Evolutionary conservation across 2,113 vertebrate species (phyloP).

Genomic region (Vidua chalybeata): DNA sequence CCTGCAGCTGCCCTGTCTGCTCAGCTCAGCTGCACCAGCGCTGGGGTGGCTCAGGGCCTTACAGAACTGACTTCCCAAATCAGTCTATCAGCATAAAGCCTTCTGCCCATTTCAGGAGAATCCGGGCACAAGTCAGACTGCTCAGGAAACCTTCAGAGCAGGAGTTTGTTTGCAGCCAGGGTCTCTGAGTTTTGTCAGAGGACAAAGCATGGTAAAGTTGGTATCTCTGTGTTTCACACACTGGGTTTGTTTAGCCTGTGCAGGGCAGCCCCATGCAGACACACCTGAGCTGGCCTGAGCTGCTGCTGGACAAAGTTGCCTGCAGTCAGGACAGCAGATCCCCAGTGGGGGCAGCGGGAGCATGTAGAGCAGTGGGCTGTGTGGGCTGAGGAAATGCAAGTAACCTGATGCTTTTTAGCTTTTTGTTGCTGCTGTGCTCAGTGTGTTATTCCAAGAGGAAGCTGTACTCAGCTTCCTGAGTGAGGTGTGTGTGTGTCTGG

Average conservation of each 20-base stretch:
- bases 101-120: neutral
- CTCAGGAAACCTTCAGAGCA: neutral
- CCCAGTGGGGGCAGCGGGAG: neutral
- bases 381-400: neutral
- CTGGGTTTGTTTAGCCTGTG: neutral
- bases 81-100: neutral
- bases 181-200: neutral
- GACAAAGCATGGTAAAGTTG: neutral
- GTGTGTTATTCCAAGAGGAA: neutral
- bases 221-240: neutral
- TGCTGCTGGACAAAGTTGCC: neutral
- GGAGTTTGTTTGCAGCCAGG: neutral
- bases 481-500: neutral
- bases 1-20: neutral
- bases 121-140: neutral
- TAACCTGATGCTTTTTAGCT: neutral
- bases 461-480: too few relatives aligned
- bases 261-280: neutral
- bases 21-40: fast-evolving
- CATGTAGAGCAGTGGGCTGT: neutral
- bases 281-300: neutral
- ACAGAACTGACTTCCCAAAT: neutral
- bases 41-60: neutral
- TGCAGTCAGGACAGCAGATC: neutral
- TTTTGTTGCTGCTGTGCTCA: neutral